Evolutionary conservation across 1,140 invertebrate genomes (phyloP).

Genomic region (Pogonomyrmex californicus): DNA sequence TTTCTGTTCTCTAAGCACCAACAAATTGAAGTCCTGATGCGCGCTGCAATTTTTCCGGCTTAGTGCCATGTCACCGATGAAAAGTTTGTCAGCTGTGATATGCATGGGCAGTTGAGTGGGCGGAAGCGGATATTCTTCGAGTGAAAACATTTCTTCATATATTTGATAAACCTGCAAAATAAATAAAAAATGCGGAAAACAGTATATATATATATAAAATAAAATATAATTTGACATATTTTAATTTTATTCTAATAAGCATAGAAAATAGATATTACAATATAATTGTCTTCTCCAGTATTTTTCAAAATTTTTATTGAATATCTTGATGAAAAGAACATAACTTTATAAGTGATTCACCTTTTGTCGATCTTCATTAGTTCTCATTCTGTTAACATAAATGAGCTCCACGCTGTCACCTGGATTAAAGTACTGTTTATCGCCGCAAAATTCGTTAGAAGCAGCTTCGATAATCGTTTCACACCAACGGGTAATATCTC

Average conservation of each 20-base stretch:
- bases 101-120: constrained; percentile 85
- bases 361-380: constrained; percentile 90
- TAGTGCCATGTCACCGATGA: constrained; percentile 89
- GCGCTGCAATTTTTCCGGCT: constrained; percentile 81
- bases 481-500: constrained; percentile 98
- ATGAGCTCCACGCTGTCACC: constrained; percentile 92
- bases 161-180: constrained; percentile 87
- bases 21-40: constrained; percentile 86
- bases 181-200: constrained; percentile 27
- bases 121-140: constrained; percentile 85
- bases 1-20: constrained; percentile 91
- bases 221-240: not conserved
- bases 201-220: not conserved
- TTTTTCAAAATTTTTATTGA: not conserved
- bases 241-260: constrained; percentile 25
- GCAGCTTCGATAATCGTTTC: constrained; percentile 87
- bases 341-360: constrained; percentile 79
- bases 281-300: not conserved
- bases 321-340: not conserved
- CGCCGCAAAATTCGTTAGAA: constrained; percentile 58
- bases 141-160: constrained; percentile 89
- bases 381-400: constrained; percentile 94
- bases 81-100: constrained; percentile 87
- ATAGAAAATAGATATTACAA: not conserved
- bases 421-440: constrained; percentile 84